Conservation (phyloP, 2,113 vertebrate species). For the Ailurus styani region DNA sequence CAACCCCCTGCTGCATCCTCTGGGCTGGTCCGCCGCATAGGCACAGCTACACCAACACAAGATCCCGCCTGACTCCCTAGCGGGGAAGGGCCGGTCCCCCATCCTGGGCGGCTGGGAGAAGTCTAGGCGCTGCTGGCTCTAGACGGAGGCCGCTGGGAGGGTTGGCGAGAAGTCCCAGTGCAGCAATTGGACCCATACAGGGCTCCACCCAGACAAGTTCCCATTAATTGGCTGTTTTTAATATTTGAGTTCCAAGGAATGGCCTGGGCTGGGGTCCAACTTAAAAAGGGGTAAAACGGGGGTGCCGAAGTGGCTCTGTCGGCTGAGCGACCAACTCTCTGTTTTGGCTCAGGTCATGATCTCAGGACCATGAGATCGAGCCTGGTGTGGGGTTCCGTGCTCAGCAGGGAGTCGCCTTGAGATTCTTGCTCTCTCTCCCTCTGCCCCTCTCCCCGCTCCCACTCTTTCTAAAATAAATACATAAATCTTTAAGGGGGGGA, state of each 20-base stretch:
- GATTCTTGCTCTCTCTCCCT: not conserved
- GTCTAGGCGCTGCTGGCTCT: not conserved
- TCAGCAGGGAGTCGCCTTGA: not conserved
- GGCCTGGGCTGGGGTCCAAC: conserved; percentile 23
- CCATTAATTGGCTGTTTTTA: conserved; percentile 16
- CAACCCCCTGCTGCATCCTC: not conserved
- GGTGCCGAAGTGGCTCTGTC: not conserved
- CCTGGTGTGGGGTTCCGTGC: not conserved
- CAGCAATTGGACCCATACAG: not conserved
- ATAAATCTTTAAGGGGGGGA: not conserved
- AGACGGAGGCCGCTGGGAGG: not conserved
- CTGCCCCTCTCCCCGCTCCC: not conserved
- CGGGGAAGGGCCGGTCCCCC: not conserved
- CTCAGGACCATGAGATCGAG: not conserved
- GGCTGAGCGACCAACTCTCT: not conserved
- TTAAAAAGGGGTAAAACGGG: not conserved
- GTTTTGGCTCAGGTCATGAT: not conserved
- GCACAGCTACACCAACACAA: rapidly evolving
- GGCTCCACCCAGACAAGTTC: not conserved
- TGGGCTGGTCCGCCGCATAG: not conserved
- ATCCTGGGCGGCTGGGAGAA: not conserved
- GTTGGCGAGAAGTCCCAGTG: not conserved
- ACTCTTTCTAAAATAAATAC: not conserved
- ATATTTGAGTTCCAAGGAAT: conserved; percentile 8
- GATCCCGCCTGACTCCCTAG: not conserved